These are phyloP conservation scores for Busseola fusca DNA, from an alignment of 2,888 invertebrate species.

Conservation along the genomic window DNA sequence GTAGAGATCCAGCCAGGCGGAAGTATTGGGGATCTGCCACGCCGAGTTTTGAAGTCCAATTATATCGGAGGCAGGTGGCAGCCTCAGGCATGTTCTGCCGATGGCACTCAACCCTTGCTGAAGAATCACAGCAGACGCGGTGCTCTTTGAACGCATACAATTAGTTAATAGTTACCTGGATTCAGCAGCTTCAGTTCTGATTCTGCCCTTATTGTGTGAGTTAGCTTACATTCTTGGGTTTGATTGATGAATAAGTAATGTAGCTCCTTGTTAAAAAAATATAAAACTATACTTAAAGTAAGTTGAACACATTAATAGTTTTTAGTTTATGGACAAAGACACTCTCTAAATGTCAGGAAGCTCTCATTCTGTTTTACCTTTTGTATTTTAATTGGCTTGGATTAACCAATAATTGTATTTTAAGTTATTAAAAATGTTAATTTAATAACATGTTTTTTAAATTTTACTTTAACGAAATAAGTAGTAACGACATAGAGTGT, in stretches of 20 bases:
- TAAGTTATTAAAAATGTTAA: neutral
- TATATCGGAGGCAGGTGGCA: conserved; percentile 84
- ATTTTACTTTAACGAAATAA: neutral
- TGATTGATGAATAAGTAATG: conserved; percentile 2
- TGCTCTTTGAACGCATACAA: conserved; percentile 49
- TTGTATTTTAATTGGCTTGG: neutral
- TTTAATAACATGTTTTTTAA: no score
- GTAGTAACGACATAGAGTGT: neutral
- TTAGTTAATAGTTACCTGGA: conserved; percentile 52
- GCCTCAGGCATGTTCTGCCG: conserved; percentile 65
- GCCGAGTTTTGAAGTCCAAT: conserved; percentile 89
- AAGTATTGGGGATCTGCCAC: conserved; percentile 88
- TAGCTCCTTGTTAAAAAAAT: neutral
- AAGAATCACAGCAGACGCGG: conserved; percentile 48
- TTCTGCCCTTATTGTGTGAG: conserved; percentile 19
- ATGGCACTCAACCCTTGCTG: conserved; percentile 54
- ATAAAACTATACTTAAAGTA: neutral
- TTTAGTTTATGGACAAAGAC: neutral
- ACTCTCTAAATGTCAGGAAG: no score
- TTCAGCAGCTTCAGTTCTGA: conserved; percentile 32
- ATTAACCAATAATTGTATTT: neutral
- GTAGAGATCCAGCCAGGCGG: conserved; percentile 82
- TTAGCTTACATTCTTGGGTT: conserved; percentile 7
- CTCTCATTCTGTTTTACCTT: neutral
- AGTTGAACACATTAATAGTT: neutral